A percentile compares a stretch with the other conserved stretches of the same genome.
These are phyloP conservation scores for Grapholita molesta DNA, from an alignment of 1,140 invertebrate species.

Conservation along the genomic window DNA sequence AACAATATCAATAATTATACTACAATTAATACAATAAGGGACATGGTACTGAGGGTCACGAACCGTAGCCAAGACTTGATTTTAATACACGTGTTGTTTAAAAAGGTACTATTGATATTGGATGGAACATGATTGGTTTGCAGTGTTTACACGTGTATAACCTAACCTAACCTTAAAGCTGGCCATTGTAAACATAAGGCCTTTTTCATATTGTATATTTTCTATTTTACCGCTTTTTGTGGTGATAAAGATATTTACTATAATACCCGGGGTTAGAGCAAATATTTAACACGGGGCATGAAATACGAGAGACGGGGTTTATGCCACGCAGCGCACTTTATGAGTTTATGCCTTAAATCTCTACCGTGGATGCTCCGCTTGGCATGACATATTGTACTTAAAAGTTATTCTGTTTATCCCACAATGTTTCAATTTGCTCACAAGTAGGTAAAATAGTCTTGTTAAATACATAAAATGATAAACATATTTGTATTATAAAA, in stretches of 20 bases:
- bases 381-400: not conserved
- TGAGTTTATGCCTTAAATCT: conserved; percentile 12
- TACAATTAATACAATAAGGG: too few species aligned
- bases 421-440: not conserved
- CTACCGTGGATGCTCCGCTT: not conserved
- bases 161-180: not conserved
- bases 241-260: conserved; percentile 10
- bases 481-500: too few species aligned
- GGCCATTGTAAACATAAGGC: not conserved
- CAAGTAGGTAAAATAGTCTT: not conserved
- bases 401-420: not conserved
- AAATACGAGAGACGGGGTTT: conserved; percentile 8
- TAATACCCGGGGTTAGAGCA: not conserved
- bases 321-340: conserved; percentile 1
- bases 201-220: not conserved
- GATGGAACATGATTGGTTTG: too few species aligned
- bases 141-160: too few species aligned
- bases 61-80: too few species aligned
- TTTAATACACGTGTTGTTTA: too few species aligned
- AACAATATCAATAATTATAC: too few species aligned
- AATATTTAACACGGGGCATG: conserved; percentile 9
- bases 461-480: too few species aligned
- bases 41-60: too few species aligned
- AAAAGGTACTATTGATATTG: too few species aligned
- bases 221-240: not conserved